phyloP scores from a whole-genome alignment of 2,888 invertebrate species.

The Rotaria macrura region DNA sequence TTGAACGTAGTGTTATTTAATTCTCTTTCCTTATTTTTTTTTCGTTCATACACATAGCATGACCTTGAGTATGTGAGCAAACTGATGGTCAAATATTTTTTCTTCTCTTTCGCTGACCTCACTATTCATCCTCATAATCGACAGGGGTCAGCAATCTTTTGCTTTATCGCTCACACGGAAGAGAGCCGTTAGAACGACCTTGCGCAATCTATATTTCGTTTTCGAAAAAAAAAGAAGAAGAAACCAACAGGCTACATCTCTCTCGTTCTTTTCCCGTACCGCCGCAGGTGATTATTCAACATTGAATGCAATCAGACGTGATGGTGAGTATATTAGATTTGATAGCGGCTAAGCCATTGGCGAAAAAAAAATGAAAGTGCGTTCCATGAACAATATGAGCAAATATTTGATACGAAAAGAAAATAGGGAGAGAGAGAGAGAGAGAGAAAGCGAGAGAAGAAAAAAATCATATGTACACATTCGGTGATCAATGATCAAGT shows the following conservation, averaged over 20 bases:
- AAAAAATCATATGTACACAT: not conserved
- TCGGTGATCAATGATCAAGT: conserved; percentile 1
- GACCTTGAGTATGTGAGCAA: conserved; percentile 1
- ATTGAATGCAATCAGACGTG: conserved; percentile 10
- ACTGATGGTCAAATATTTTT: conserved; percentile 5
- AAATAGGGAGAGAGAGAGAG: not conserved
- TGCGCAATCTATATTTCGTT: not conserved
- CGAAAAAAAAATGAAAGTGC: not conserved
- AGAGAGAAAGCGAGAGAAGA: not conserved
- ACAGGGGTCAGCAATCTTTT: not conserved
- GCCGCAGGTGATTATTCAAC: conserved; percentile 12
- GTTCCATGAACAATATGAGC: not conserved
- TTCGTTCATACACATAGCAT: not conserved
- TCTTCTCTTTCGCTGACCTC: conserved; percentile 8
- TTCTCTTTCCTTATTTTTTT: not conserved
- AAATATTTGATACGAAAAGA: not conserved
- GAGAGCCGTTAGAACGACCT: conserved; percentile 2
- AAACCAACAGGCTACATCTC: not conserved
- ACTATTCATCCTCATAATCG: conserved; percentile 3
- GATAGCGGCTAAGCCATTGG: conserved; percentile 7
- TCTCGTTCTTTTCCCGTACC: not conserved
- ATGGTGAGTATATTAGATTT: conserved; percentile 10
- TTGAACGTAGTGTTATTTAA: conserved; percentile 7
- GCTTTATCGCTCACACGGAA: not conserved
- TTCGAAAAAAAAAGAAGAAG: not conserved